phyloP scores from a whole-genome alignment of 2,888 invertebrate genomes.

The Lasioglossum oenotherae region DNA sequence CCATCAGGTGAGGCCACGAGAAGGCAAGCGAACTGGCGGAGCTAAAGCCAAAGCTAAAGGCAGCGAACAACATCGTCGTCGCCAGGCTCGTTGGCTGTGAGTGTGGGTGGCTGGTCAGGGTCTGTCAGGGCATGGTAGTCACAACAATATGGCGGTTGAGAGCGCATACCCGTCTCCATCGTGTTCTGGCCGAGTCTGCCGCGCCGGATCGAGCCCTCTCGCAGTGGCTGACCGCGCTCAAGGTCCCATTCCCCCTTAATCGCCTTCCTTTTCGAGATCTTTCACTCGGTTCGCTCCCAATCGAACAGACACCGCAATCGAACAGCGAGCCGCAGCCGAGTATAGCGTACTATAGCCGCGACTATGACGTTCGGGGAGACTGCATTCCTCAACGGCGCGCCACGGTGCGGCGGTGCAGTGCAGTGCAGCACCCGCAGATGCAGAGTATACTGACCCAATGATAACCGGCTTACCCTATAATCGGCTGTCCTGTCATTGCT shows the following conservation, averaged over 20 bases:
- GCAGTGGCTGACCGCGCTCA: conserved; percentile 83
- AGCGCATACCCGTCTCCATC: conserved; percentile 39
- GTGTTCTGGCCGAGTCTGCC: conserved; percentile 19
- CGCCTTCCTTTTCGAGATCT: conserved; percentile 81
- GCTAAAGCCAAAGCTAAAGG: background rate
- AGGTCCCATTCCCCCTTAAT: conserved; percentile 80
- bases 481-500: conserved; percentile 24
- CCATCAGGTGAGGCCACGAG: conserved; percentile 23
- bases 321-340: conserved; percentile 8
- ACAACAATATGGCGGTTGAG: conserved; percentile 75
- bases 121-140: conserved; percentile 65
- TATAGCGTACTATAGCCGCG: conserved; percentile 14
- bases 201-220: conserved; percentile 52
- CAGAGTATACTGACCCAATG: conserved; percentile 78
- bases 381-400: conserved; percentile 62
- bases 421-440: conserved; percentile 28
- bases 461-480: conserved; percentile 66
- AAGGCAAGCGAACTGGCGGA: background rate
- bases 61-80: background rate
- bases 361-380: conserved; percentile 56
- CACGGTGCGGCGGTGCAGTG: background rate
- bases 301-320: conserved; percentile 71
- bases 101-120: conserved; percentile 60
- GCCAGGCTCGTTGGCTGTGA: conserved; percentile 12
- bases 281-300: conserved; percentile 76